These are phyloP conservation scores for Matsumurasca onukii DNA, from an alignment of 1,140 invertebrate genomes.

Conservation along the genomic window DNA sequence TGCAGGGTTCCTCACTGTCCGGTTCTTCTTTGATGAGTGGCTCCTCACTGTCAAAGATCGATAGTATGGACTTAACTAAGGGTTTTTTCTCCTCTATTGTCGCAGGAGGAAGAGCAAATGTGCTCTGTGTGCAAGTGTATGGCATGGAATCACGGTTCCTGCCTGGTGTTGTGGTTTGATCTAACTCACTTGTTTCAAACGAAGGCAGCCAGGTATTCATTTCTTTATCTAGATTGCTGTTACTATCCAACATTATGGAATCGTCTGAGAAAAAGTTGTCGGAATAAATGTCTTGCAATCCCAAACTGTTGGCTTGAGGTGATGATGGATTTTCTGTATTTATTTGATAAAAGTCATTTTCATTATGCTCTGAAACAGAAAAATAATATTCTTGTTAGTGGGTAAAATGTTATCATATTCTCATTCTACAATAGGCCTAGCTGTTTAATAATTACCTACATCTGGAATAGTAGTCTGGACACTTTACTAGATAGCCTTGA, in stretches of 20 bases:
- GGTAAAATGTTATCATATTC: too few species aligned
- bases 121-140: background rate
- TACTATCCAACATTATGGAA: background rate
- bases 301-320: background rate
- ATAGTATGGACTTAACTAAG: background rate
- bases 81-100: background rate
- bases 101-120: background rate
- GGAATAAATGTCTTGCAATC: background rate
- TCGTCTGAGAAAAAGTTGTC: background rate
- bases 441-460: too few species aligned
- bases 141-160: background rate
- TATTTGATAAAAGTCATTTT: constrained; percentile 7
- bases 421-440: too few species aligned
- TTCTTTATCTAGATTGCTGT: background rate
- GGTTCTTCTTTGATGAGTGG: constrained; percentile 2
- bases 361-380: constrained; percentile 15
- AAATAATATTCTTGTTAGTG: background rate
- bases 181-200: background rate
- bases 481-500: too few species aligned
- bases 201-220: background rate
- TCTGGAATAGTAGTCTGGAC: too few species aligned
- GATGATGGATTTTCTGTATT: constrained; percentile 7
- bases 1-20: background rate
- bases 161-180: background rate
- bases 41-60: background rate